These are phyloP conservation scores for Crocodylus rhombifer DNA, from an alignment of 2,797 vertebrate genomes.

Conservation along the genomic window DNA sequence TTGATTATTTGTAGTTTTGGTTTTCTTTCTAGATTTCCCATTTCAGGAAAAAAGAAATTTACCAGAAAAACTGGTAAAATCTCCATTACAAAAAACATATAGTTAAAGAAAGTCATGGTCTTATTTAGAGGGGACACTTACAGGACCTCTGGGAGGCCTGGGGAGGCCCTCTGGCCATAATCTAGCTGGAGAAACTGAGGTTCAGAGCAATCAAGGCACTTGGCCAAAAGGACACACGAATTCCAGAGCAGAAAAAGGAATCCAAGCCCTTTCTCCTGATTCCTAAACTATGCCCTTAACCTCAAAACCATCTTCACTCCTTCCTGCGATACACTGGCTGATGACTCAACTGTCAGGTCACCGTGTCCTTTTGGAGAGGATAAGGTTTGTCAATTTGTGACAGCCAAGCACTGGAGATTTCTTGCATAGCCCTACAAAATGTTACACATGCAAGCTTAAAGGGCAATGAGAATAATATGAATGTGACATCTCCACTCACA, in stretches of 20 bases:
- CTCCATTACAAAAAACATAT: background rate
- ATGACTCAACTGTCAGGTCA: background rate
- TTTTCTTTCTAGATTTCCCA: too few species aligned
- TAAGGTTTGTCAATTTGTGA: background rate
- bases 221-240: background rate
- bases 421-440: background rate
- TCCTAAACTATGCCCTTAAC: background rate
- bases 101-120: background rate
- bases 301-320: background rate
- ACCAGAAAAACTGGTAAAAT: too few species aligned
- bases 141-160: too few species aligned
- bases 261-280: background rate
- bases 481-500: background rate
- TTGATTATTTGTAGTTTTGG: too few species aligned
- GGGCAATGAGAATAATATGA: background rate
- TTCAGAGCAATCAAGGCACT: background rate
- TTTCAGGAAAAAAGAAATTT: too few species aligned
- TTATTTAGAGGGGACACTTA: background rate
- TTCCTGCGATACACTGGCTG: background rate
- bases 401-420: background rate
- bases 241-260: background rate
- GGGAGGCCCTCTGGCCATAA: background rate
- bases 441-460: background rate
- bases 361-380: background rate
- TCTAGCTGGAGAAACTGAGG: conserved; percentile 10